phyloP scores from a whole-genome alignment of 2,113 vertebrate species.

The Epinephelus fuscoguttatus region DNA sequence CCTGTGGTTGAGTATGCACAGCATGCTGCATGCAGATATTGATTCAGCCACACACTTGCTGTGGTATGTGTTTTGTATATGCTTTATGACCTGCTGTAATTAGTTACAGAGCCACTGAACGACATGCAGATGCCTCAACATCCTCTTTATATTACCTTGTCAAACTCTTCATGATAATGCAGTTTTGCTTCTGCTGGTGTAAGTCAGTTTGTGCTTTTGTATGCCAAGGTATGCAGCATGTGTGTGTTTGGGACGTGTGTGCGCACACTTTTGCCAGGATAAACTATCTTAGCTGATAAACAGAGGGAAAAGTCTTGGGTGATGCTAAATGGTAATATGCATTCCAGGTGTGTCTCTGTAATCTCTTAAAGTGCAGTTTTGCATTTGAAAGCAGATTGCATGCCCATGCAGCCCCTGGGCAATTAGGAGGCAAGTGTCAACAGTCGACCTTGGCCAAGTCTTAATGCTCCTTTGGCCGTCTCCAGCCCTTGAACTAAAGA shows the following conservation, averaged over 20 bases:
- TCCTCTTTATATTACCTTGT: conserved; percentile 32
- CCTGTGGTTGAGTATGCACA: conserved; percentile 20
- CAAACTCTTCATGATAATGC: conserved; percentile 37
- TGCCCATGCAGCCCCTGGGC: conserved; percentile 58
- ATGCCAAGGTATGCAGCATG: conserved; percentile 20
- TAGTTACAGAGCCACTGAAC: conserved; percentile 48
- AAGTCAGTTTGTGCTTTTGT: conserved; percentile 8
- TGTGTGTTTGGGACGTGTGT: not conserved
- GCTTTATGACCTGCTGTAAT: conserved; percentile 57
- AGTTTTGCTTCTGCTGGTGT: conserved; percentile 26
- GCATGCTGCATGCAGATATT: conserved; percentile 43
- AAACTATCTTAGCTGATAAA: conserved; percentile 56
- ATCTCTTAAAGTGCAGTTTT: conserved; percentile 79
- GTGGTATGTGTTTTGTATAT: conserved; percentile 49
- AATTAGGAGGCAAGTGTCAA: conserved; percentile 77
- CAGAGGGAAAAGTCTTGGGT: conserved; percentile 41
- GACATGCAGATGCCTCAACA: conserved; percentile 30
- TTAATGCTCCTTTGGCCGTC: conserved; percentile 68
- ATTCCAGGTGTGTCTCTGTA: conserved; percentile 76
- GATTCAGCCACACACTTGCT: conserved; percentile 56
- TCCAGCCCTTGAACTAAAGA: conserved; percentile 60
- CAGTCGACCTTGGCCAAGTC: conserved; percentile 74
- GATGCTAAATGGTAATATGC: conserved; percentile 68
- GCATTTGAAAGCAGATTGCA: conserved; percentile 75
- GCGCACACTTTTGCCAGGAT: conserved; percentile 10